These are phyloP conservation scores for Nannobrachium achirus DNA, from an alignment of 2,113 vertebrate genomes.

Conservation along the genomic window DNA sequence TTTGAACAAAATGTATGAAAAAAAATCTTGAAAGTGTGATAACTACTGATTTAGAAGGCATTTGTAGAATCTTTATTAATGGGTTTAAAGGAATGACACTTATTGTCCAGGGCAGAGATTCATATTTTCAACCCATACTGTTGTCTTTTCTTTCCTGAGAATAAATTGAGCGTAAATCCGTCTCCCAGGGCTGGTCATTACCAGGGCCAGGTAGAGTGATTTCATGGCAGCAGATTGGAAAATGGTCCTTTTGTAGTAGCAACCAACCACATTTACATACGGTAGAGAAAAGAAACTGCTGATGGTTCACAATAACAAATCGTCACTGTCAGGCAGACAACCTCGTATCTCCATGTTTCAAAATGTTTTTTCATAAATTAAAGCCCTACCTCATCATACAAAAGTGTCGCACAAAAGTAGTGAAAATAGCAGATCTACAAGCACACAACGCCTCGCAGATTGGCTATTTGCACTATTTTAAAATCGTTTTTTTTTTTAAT, in stretches of 20 bases:
- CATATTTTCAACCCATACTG: conserved; percentile 46
- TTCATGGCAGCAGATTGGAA: conserved; percentile 93
- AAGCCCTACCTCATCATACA: too few relatives aligned
- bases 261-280: conserved; percentile 97
- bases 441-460: too few relatives aligned
- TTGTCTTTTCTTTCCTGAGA: conserved; percentile 69
- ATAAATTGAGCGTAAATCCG: conserved; percentile 75
- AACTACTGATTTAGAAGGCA: too few relatives aligned
- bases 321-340: too few relatives aligned
- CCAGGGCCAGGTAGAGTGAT: conserved; percentile 85
- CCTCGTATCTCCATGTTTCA: too few relatives aligned
- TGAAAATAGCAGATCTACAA: too few relatives aligned
- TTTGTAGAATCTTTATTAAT: conserved; percentile 26
- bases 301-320: conserved; percentile 91
- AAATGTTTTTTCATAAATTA: too few relatives aligned
- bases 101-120: conserved; percentile 44
- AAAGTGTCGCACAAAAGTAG: too few relatives aligned
- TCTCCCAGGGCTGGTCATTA: conserved; percentile 74
- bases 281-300: conserved; percentile 98
- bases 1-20: too few relatives aligned
- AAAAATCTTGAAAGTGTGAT: too few relatives aligned
- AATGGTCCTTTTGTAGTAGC: conserved; percentile 91
- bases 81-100: conserved; percentile 28
- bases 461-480: too few relatives aligned
- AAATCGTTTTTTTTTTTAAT: too few relatives aligned